Evolutionary conservation across 2,888 invertebrate genomes (phyloP).

Genomic region (Trachelus stipa): DNA sequence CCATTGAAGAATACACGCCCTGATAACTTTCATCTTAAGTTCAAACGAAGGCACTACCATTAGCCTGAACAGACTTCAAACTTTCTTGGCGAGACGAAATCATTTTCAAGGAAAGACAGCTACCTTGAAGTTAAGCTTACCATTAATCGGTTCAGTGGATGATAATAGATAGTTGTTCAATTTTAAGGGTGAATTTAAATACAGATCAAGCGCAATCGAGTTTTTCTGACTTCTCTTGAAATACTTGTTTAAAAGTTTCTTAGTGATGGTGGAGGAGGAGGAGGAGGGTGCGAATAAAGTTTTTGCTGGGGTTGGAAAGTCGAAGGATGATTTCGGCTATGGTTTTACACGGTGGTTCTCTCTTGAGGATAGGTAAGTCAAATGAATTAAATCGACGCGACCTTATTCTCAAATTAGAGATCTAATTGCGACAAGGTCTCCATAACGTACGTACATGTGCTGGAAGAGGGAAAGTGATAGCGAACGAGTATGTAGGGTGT

Average conservation of each 20-base stretch:
- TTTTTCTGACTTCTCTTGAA: background rate
- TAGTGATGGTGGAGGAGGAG: no score
- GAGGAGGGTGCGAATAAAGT: rapidly evolving
- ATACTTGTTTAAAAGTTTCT: background rate
- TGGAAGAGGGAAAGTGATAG: background rate
- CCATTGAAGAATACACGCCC: background rate
- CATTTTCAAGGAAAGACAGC: background rate
- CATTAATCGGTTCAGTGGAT: background rate
- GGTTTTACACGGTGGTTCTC: background rate
- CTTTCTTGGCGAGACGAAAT: background rate
- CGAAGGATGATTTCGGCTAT: background rate
- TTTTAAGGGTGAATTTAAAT: background rate
- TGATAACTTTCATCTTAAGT: background rate
- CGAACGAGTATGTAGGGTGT: background rate
- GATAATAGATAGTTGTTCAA: background rate
- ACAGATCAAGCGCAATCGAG: background rate
- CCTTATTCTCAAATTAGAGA: background rate
- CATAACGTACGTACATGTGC: background rate
- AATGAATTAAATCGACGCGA: background rate
- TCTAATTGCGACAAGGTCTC: background rate
- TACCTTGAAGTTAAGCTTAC: background rate
- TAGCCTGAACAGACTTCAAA: background rate
- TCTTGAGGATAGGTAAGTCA: background rate
- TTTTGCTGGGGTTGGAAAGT: background rate
- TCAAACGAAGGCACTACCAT: background rate